Conservation (phyloP, 2,797 vertebrate genomes). For the Dipus sagitta region DNA sequence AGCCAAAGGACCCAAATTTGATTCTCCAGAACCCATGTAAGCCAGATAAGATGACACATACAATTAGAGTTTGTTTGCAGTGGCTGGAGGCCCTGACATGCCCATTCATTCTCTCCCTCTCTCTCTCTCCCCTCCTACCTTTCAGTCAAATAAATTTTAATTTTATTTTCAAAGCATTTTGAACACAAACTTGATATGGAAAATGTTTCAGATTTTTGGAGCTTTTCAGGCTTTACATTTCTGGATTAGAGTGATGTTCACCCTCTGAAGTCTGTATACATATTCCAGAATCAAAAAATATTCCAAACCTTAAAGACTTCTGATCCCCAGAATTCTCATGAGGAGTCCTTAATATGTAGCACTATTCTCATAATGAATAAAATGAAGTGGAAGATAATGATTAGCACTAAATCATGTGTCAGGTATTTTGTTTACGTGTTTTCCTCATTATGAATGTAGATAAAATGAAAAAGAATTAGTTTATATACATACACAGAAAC, state of each 20-base stretch:
- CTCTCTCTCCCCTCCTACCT: too few species aligned
- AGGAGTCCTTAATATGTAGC: background rate
- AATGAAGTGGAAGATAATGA: background rate
- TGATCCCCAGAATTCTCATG: background rate
- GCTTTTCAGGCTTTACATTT: background rate
- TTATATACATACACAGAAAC: background rate
- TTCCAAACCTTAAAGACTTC: background rate
- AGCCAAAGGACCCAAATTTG: too few species aligned
- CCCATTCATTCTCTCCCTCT: too few species aligned
- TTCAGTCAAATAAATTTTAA: too few species aligned
- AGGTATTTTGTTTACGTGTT: background rate
- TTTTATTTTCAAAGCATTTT: background rate
- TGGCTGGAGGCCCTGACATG: too few species aligned
- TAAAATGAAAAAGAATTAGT: background rate
- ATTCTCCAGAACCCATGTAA: too few species aligned
- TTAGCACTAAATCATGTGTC: background rate
- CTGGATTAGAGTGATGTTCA: background rate
- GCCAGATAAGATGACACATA: too few species aligned
- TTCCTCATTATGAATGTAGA: background rate
- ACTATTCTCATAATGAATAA: background rate
- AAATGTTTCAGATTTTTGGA: background rate
- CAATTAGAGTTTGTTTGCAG: too few species aligned
- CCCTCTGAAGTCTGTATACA: background rate
- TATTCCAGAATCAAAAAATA: background rate
- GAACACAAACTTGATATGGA: background rate